These are phyloP conservation scores for Halcyon leucocephala DNA, from an alignment of 2,797 vertebrate species.

Conservation along the genomic window DNA sequence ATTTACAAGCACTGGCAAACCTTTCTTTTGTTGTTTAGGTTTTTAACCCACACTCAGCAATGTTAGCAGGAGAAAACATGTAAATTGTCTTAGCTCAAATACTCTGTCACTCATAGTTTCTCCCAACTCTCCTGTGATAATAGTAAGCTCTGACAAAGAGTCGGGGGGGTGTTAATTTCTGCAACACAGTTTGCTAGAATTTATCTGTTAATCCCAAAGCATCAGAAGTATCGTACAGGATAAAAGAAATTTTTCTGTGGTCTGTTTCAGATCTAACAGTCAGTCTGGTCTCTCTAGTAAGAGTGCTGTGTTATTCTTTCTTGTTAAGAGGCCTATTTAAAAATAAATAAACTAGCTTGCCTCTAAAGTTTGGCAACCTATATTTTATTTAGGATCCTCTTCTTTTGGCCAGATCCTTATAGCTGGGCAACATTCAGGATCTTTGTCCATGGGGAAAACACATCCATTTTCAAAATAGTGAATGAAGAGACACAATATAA, in stretches of 20 bases:
- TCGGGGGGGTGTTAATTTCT: background rate
- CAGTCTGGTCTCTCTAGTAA: background rate
- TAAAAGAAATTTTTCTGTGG: background rate
- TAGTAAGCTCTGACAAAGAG: background rate
- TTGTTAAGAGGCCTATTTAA: background rate
- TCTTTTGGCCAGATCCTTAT: background rate
- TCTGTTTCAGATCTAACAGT: background rate
- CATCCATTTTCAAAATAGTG: background rate
- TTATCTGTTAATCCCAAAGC: background rate
- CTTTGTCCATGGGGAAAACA: background rate
- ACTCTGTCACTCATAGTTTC: background rate
- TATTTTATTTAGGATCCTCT: background rate
- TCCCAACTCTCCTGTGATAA: background rate
- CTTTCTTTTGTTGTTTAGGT: background rate
- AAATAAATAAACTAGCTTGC: background rate
- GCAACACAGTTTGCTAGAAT: background rate
- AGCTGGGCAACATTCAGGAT: background rate
- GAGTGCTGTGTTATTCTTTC: background rate
- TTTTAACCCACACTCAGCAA: background rate
- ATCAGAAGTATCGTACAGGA: background rate
- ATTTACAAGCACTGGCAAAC: background rate
- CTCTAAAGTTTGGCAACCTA: background rate
- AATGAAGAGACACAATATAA: background rate
- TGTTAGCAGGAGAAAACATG: background rate
- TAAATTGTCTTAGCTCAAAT: background rate